Evolutionary conservation across 1,140 invertebrate species (phyloP).

Genomic region (Pachypeltis micranthus): DNA sequence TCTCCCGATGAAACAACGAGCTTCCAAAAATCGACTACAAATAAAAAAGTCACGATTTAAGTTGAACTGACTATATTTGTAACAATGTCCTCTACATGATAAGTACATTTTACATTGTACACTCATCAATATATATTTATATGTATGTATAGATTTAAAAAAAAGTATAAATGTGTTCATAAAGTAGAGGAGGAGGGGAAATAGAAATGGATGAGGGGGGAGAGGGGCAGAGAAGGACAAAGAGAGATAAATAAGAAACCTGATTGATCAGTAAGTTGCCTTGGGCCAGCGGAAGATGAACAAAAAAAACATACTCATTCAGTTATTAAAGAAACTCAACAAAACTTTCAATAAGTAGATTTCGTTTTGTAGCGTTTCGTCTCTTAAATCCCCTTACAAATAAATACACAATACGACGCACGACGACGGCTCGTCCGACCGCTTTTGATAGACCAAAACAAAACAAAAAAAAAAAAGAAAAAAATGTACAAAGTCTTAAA

Average conservation of each 20-base stretch:
- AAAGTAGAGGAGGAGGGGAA: too few relatives aligned
- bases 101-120: slow-evolving; percentile 23
- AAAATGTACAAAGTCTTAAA: too few relatives aligned
- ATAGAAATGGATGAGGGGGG: too few relatives aligned
- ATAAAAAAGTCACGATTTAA: slow-evolving; percentile 7
- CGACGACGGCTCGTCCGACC: too few relatives aligned
- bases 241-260: slow-evolving; percentile 9
- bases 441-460: too few relatives aligned
- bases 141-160: slow-evolving; percentile 17
- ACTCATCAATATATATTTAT: slow-evolving; percentile 20
- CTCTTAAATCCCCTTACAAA: too few relatives aligned
- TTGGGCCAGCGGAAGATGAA: slow-evolving; percentile 7
- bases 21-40: not conserved
- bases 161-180: slow-evolving; percentile 13
- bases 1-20: not conserved
- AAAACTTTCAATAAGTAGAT: too few relatives aligned
- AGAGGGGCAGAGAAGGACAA: slow-evolving; percentile 1
- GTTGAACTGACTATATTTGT: slow-evolving; percentile 23
- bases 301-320: too few relatives aligned
- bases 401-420: too few relatives aligned
- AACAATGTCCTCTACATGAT: slow-evolving; percentile 22
- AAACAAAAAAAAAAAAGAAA: too few relatives aligned
- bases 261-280: not conserved
- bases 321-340: too few relatives aligned
- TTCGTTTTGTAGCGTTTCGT: too few relatives aligned